Base-by-base conservation (phyloP, 2,888 invertebrate species). In the Cinara cedri region DNA sequence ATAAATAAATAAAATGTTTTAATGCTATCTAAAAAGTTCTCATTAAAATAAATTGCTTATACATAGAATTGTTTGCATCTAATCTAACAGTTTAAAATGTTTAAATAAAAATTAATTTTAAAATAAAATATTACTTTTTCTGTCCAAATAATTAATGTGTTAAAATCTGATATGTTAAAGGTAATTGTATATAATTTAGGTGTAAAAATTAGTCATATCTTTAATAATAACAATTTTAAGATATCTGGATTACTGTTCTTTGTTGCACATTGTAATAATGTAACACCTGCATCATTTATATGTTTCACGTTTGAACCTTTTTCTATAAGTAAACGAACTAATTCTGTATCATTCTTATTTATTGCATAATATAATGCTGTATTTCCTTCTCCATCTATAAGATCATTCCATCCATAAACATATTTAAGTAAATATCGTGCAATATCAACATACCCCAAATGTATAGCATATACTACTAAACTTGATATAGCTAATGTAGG, bases 301-400 rank as follows among this genome's bases (percentile, higher is more conserved):
- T 60, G 68, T 42, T 70, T 49, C 8, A 78, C 60, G 62, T 70
- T 60, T 51, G 78, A 70, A 51, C 78, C 78, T 70, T 70, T 68
- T 51, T 70, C 78, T 14, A 95, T 86, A 62, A 94, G 86, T 72
- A 89, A 87, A 74, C 89, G 85, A 6, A 91, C 89, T 1, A 90
- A 90, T 81, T 89, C 88, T 42, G 87, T 86, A 83, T 91, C 90
- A 26, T 91, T 91, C 83, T 91, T 91, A 84, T 91, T 89, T 1
- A 91, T 90, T 2, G 93, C 92, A 84, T 92, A 92, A 85, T 93
- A 93, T 49, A 94, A 86, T 0, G 92, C 90, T 44, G 91, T 91
- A 82, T 91, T 91, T 44, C 90, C 89, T 84, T 90, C 90, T 14
- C 87, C 84, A 84, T 91, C 91, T 51, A 78, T 6, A 60, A 60